phyloP scores from a whole-genome alignment of 1,140 invertebrate genomes.

The Mycetomoellerius zeteki region DNA sequence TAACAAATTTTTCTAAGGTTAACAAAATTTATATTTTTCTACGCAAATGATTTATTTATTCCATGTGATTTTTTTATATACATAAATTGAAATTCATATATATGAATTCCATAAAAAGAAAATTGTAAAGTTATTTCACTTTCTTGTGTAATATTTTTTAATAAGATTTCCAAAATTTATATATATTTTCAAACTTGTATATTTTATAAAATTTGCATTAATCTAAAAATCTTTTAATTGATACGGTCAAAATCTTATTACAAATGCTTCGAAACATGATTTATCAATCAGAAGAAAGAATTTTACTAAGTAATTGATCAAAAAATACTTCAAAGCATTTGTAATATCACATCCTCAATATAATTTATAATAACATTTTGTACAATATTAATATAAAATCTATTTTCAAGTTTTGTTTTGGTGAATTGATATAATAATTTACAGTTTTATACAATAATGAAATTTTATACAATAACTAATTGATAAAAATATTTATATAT shows the following conservation, averaged over 20 bases:
- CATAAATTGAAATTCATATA: neutral
- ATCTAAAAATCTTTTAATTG: neutral
- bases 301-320: no score
- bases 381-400: neutral
- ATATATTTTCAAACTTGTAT: neutral
- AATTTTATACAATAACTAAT: neutral
- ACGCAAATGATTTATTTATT: neutral
- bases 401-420: neutral
- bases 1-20: neutral
- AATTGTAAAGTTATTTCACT: neutral
- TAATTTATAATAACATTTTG: conserved; percentile 3
- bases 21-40: conserved; percentile 30
- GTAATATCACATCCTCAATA: neutral
- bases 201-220: neutral
- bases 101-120: neutral
- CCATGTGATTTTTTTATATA: neutral
- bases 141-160: neutral
- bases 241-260: no score
- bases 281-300: no score
- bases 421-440: neutral
- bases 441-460: neutral
- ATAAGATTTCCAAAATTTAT: conserved; percentile 8
- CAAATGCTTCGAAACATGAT: no score
- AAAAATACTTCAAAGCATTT: no score
- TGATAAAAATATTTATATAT: neutral